Conservation (phyloP, 2,888 invertebrate genomes). For the Neoaliturus tenellus region DNA sequence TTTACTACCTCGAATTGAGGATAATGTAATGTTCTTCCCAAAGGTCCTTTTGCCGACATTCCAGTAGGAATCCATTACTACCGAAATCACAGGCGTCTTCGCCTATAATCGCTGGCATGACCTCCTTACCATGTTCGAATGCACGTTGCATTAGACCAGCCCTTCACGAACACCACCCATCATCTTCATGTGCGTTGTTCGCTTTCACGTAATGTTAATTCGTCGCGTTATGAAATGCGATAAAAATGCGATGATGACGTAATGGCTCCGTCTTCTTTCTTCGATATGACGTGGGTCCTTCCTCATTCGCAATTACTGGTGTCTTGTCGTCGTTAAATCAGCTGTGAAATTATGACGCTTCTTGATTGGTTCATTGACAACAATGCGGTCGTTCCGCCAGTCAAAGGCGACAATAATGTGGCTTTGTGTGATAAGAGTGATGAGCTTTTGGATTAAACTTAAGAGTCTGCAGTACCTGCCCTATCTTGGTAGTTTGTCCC, state of each 20-base stretch:
- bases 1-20: slow-evolving; percentile 1
- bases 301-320: too few relatives aligned
- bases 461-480: too few relatives aligned
- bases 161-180: not conserved
- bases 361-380: too few relatives aligned
- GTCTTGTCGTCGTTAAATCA: too few relatives aligned
- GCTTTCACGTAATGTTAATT: not conserved
- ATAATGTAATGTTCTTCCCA: not conserved
- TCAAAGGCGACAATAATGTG: too few relatives aligned
- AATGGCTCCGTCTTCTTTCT: not conserved
- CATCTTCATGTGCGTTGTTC: not conserved
- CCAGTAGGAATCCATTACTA: not conserved
- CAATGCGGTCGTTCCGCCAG: too few relatives aligned
- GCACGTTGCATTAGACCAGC: not conserved
- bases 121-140: slow-evolving; percentile 26
- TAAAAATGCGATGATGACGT: not conserved
- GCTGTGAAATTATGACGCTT: too few relatives aligned
- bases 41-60: slow-evolving; percentile 15
- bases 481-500: too few relatives aligned
- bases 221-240: not conserved
- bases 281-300: too few relatives aligned
- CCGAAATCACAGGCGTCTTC: not conserved
- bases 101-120: not conserved
- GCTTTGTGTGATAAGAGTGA: too few relatives aligned
- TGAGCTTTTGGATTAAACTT: too few relatives aligned